Evolutionary conservation across 1,140 invertebrate genomes (phyloP).

Genomic region (Hyles euphorbiae): DNA sequence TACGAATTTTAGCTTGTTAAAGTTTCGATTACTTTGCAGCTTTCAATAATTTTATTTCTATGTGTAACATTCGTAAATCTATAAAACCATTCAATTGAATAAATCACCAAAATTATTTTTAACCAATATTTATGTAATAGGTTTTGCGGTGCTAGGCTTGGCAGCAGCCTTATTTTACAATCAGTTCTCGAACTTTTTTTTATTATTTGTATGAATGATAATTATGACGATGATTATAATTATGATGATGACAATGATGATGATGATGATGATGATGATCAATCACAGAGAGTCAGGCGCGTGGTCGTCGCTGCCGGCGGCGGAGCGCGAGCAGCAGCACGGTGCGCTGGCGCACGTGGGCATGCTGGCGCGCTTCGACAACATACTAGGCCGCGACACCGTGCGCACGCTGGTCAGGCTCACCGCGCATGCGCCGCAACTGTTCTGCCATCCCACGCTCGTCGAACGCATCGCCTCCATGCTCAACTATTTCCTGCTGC

Average conservation of each 20-base stretch:
- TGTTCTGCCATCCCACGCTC: slow-evolving; percentile 94
- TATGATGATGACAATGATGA: too few species aligned
- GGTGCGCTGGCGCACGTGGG: slow-evolving; percentile 86
- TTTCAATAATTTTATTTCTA: too few species aligned
- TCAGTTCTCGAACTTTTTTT: too few species aligned
- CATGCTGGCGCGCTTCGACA: slow-evolving; percentile 92
- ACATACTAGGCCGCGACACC: slow-evolving; percentile 93
- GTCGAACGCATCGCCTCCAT: slow-evolving; percentile 95
- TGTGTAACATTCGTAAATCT: too few species aligned
- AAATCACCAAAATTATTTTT: too few species aligned
- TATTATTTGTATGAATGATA: too few species aligned
- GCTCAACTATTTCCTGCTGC: slow-evolving; percentile 95
- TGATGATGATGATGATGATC: not conserved
- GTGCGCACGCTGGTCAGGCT: slow-evolving; percentile 90
- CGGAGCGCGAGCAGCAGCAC: slow-evolving; percentile 87
- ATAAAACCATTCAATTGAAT: too few species aligned
- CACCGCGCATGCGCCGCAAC: slow-evolving; percentile 88
- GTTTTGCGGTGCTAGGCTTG: too few species aligned
- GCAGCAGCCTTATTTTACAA: too few species aligned
- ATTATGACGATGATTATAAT: not conserved
- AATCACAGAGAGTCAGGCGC: slow-evolving; percentile 82
- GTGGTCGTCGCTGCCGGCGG: slow-evolving; percentile 82
- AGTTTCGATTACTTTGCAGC: too few species aligned
- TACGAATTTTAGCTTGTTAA: too few species aligned
- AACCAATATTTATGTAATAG: too few species aligned